Evolutionary conservation across 2,113 vertebrate genomes (phyloP).

Genomic region (Centrocercus urophasianus): DNA sequence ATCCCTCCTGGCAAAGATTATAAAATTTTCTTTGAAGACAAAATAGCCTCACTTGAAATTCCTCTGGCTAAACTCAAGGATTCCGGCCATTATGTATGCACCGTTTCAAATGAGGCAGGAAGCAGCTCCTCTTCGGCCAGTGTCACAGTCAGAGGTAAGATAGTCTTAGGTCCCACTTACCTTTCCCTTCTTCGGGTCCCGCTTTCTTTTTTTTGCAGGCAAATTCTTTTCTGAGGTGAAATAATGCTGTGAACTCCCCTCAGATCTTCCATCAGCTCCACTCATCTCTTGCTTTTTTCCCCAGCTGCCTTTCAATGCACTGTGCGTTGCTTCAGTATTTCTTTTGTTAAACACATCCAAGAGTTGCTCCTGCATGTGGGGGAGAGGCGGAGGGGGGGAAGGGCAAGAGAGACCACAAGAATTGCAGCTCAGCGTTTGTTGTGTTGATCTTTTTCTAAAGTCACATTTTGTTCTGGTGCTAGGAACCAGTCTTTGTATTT

Average conservation of each 20-base stretch:
- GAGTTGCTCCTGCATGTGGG: not conserved
- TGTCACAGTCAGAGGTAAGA: conserved; percentile 95
- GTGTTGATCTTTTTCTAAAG: not conserved
- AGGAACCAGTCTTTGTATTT: conserved; percentile 22
- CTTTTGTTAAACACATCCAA: not conserved
- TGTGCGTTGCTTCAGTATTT: not conserved
- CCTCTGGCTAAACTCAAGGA: conserved; percentile 94
- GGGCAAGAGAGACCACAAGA: not conserved
- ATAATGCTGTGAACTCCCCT: not conserved
- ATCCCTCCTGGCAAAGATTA: conserved; percentile 92
- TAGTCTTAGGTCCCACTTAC: not conserved
- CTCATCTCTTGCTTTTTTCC: not conserved
- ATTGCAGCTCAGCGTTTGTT: not conserved
- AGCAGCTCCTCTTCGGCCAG: conserved; percentile 87
- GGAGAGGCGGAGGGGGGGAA: not conserved
- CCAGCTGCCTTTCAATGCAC: not conserved
- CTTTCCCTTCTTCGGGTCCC: not conserved
- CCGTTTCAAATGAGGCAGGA: conserved; percentile 93
- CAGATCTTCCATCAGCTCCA: not conserved
- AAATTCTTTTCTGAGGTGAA: not conserved
- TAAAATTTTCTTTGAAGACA: conserved; percentile 96
- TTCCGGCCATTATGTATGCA: conserved; percentile 93
- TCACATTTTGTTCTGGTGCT: not conserved
- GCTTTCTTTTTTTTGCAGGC: conserved; percentile 22
- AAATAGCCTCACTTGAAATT: conserved; percentile 93